Conservation (phyloP, 2,797 vertebrate species). For the Sebastes trivittatus region DNA sequence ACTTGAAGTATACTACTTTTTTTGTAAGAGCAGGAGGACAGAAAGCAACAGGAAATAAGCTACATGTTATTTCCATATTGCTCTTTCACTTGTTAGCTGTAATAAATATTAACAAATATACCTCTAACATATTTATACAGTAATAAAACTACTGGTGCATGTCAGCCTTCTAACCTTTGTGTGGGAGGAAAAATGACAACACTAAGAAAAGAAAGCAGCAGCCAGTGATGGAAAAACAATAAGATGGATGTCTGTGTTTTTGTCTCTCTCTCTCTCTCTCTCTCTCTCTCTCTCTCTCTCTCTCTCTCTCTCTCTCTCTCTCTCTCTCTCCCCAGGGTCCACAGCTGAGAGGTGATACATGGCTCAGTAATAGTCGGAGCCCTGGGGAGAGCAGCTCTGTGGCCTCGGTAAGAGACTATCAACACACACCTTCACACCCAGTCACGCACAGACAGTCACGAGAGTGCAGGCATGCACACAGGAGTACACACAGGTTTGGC, state of each 20-base stretch:
- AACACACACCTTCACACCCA: conserved; percentile 39
- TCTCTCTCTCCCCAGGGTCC: conserved; percentile 30
- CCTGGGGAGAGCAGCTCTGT: conserved; percentile 59
- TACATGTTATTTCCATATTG: not conserved
- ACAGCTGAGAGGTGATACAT: conserved; percentile 59
- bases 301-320: not conserved
- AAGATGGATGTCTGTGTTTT: conserved; percentile 36
- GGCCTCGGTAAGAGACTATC: conserved; percentile 70
- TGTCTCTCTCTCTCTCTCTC: not conserved
- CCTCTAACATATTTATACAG: not conserved
- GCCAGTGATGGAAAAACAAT: conserved; percentile 29
- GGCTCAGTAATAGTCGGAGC: conserved; percentile 61
- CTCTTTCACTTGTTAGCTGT: not conserved
- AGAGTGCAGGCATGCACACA: conserved; percentile 23
- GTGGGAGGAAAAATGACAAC: not conserved
- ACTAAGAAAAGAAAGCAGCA: not conserved
- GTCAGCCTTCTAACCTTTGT: not conserved
- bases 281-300: not conserved
- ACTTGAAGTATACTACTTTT: too few relatives aligned
- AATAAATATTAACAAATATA: not conserved
- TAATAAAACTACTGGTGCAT: not conserved
- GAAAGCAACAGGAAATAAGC: not conserved
- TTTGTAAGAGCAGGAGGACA: not conserved
- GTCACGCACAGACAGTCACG: conserved; percentile 29
- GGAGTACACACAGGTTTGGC: conserved; percentile 15